These are phyloP conservation scores for Sibirionetta formosa DNA, from an alignment of 2,797 vertebrate genomes.

Conservation along the genomic window DNA sequence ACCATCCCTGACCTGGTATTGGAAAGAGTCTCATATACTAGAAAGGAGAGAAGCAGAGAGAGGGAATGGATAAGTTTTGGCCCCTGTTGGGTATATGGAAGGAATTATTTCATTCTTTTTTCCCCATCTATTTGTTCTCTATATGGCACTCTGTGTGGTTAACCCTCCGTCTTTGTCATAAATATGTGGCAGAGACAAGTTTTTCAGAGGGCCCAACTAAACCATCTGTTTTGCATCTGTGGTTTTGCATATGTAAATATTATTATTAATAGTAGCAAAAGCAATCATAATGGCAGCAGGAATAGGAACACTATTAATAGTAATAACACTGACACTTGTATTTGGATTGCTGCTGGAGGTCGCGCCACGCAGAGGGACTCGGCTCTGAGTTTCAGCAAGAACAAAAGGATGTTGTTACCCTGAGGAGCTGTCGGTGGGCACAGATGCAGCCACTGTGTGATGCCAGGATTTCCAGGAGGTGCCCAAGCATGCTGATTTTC, in stretches of 20 bases:
- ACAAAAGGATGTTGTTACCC: background rate
- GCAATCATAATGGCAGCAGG: slow-evolving; percentile 48
- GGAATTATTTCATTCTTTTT: slow-evolving; percentile 69
- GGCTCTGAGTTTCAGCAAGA: background rate
- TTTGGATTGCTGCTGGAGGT: slow-evolving; percentile 57
- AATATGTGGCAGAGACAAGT: slow-evolving; percentile 54
- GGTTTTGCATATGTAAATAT: slow-evolving; percentile 78
- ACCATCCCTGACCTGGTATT: slow-evolving; percentile 56
- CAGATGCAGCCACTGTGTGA: rapidly evolving
- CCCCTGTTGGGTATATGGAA: slow-evolving; percentile 59
- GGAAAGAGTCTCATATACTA: slow-evolving; percentile 47
- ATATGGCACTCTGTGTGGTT: slow-evolving; percentile 59
- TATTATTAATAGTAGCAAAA: slow-evolving; percentile 73
- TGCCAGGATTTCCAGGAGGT: background rate
- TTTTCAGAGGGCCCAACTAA: slow-evolving; percentile 56
- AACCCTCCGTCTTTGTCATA: slow-evolving; percentile 48
- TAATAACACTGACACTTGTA: slow-evolving; percentile 14
- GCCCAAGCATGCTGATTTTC: rapidly evolving
- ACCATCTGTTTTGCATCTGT: slow-evolving; percentile 72
- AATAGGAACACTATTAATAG: slow-evolving; percentile 75
- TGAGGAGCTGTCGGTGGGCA: background rate
- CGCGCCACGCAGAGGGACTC: background rate
- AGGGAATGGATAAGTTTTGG: slow-evolving; percentile 45
- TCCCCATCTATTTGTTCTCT: slow-evolving; percentile 54
- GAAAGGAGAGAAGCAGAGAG: slow-evolving; percentile 61